phyloP scores from a whole-genome alignment of 2,888 invertebrate species.

The Corythucha ciliata region DNA sequence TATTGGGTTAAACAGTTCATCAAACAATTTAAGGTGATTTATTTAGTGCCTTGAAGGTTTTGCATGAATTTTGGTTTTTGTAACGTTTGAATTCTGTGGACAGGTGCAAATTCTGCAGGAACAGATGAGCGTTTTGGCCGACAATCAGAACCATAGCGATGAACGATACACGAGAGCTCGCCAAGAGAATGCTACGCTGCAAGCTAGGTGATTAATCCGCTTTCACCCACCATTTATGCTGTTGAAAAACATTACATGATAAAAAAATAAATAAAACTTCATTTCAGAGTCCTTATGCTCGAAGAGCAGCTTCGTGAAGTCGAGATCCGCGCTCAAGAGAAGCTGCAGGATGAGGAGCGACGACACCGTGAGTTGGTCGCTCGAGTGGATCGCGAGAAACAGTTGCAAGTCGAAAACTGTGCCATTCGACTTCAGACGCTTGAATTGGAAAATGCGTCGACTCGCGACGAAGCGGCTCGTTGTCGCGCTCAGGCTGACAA shows the following conservation, averaged over 20 bases:
- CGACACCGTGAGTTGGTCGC: slow-evolving; percentile 73
- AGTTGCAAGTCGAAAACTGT: slow-evolving; percentile 65
- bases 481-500: slow-evolving; percentile 56
- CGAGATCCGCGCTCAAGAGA: slow-evolving; percentile 64
- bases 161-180: slow-evolving; percentile 82
- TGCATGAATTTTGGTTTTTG: slow-evolving; percentile 45
- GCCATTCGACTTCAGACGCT: slow-evolving; percentile 57
- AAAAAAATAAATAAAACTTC: no score
- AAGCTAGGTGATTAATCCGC: slow-evolving; percentile 52
- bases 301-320: slow-evolving; percentile 82
- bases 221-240: no score
- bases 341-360: slow-evolving; percentile 70
- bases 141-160: slow-evolving; percentile 77
- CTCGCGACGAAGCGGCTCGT: slow-evolving; percentile 57
- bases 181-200: slow-evolving; percentile 85
- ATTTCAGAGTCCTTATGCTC: slow-evolving; percentile 68
- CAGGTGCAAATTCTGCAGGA: slow-evolving; percentile 88
- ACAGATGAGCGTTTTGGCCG: slow-evolving; percentile 80
- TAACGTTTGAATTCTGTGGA: slow-evolving; percentile 6
- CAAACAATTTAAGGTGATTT: no score
- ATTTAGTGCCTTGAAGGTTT: no score
- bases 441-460: slow-evolving; percentile 55
- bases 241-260: no score
- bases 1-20: no score
- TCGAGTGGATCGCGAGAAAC: slow-evolving; percentile 75